phyloP scores from a whole-genome alignment of 2,113 vertebrate genomes.

The Platichthys stellatus region DNA sequence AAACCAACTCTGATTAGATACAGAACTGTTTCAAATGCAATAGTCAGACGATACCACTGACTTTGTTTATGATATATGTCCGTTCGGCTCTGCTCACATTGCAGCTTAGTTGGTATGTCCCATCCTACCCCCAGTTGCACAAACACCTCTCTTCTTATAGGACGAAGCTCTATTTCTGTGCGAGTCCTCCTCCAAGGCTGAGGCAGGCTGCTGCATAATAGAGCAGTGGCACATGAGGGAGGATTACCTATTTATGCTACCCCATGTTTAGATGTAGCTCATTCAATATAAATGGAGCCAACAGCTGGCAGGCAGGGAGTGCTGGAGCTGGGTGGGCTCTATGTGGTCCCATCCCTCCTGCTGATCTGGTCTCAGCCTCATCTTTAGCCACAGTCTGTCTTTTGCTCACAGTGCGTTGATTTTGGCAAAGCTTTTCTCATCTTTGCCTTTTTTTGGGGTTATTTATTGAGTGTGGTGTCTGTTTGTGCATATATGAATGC shows the following conservation, averaged over 20 bases:
- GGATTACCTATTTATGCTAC: conserved; percentile 76
- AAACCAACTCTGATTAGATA: not conserved
- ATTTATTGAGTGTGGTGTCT: conserved; percentile 38
- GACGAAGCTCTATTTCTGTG: conserved; percentile 20
- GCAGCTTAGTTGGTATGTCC: conserved; percentile 10
- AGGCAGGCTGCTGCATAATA: conserved; percentile 64
- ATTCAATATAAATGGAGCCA: conserved; percentile 78
- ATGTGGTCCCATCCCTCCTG: conserved; percentile 33
- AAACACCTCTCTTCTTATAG: conserved; percentile 43
- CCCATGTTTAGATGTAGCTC: conserved; percentile 77
- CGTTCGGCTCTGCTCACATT: conserved; percentile 2
- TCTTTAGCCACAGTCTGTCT: conserved; percentile 59
- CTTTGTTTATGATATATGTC: not conserved
- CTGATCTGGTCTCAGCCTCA: conserved; percentile 54
- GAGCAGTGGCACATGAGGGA: conserved; percentile 59
- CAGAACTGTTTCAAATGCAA: not conserved
- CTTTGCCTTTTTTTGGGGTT: conserved; percentile 28
- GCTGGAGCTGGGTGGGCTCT: conserved; percentile 39
- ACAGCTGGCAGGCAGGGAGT: conserved; percentile 62
- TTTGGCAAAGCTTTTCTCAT: conserved; percentile 56
- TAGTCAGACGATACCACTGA: conserved; percentile 10
- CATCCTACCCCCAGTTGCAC: conserved; percentile 11
- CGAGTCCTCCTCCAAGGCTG: conserved; percentile 25
- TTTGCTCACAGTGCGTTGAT: conserved; percentile 65
- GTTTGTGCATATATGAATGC: not conserved